phyloP scores from a whole-genome alignment of 2,888 invertebrate genomes.

The Brachyptera putata region DNA sequence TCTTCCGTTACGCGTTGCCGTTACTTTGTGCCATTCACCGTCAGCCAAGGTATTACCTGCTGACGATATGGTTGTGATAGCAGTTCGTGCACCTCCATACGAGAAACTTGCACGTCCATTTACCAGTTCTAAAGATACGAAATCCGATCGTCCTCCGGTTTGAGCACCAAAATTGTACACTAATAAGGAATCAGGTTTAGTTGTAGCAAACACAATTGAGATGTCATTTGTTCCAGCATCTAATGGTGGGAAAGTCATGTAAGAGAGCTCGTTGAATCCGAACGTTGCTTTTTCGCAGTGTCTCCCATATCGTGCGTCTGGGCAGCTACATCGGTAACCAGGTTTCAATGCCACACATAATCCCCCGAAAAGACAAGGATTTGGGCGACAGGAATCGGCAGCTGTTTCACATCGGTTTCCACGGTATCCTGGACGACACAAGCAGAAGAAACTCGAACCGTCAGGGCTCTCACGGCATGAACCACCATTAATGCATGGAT shows the following conservation, averaged over 20 bases:
- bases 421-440: slow-evolving; percentile 86
- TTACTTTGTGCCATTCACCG: slow-evolving; percentile 88
- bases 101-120: slow-evolving; percentile 82
- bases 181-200: slow-evolving; percentile 79
- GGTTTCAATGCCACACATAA: slow-evolving; percentile 84
- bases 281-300: slow-evolving; percentile 88
- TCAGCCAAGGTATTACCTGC: slow-evolving; percentile 67
- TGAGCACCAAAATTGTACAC: slow-evolving; percentile 88
- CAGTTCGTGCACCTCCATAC: slow-evolving; percentile 83
- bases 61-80: slow-evolving; percentile 75
- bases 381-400: slow-evolving; percentile 85
- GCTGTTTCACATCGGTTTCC: slow-evolving; percentile 87
- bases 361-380: slow-evolving; percentile 89
- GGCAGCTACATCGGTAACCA: slow-evolving; percentile 77
- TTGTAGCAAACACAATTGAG: slow-evolving; percentile 85
- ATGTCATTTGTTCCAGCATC: slow-evolving; percentile 89
- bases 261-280: slow-evolving; percentile 86
- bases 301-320: slow-evolving; percentile 81
- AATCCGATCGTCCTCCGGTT: slow-evolving; percentile 84
- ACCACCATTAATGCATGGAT: slow-evolving; percentile 87
- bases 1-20: slow-evolving; percentile 83
- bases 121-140: slow-evolving; percentile 85
- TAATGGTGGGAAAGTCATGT: slow-evolving; percentile 80
- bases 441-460: slow-evolving; percentile 83
- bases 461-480: slow-evolving; percentile 86